Evolutionary conservation across 2,113 vertebrate species (phyloP), one percentile per base, ranked within the genome.

Genomic region (Microtus richardsoni): DNA sequence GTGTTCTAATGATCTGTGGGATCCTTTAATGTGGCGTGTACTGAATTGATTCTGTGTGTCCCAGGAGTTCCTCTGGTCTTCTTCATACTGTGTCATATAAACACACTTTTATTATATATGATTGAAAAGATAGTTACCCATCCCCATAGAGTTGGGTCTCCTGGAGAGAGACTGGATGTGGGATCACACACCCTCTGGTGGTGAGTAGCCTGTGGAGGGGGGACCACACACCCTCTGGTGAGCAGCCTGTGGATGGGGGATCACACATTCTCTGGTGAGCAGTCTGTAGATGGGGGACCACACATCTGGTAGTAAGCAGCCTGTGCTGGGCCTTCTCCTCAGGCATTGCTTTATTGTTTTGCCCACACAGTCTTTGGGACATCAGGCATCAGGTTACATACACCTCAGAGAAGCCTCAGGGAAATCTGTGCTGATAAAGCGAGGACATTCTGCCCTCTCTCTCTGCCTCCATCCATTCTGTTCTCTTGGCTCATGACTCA

Each of bases 171-270:
- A 1, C 21, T 1, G 16, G 33, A 6, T 54, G 21, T 5, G 2
- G 4, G 36, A 16, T 6, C 54, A 58, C 19, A 21, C 54, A 58
- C 54, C 54, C 54, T 58, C 58, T 4, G 30, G 4, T 58, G 54
- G 17, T 58, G 54, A 58, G 17, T 4, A 58, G 54, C 1, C 1
- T 58, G 54, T 1, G 12, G 26, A 5, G 47, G 21, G 10, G 3
- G 2, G 36, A 16, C 1, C 54, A 58, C 54, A 19, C 54, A 58
- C 17, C 17, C 54, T 58, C 58, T 4, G 26, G 12, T 12, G 26
- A 44, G 0, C 4, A 26, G 73, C 22, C 1, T 0, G 0, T 0
- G 52, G 26, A 0, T 0, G 21, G 12, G 13, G 14, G 52, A 54
- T 5, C 54, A 54, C 16, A 17, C 54, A 58, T 4, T 1, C 54